phyloP scores from a whole-genome alignment of 2,113 vertebrate genomes.

The Nothoprocta pentlandii region DNA sequence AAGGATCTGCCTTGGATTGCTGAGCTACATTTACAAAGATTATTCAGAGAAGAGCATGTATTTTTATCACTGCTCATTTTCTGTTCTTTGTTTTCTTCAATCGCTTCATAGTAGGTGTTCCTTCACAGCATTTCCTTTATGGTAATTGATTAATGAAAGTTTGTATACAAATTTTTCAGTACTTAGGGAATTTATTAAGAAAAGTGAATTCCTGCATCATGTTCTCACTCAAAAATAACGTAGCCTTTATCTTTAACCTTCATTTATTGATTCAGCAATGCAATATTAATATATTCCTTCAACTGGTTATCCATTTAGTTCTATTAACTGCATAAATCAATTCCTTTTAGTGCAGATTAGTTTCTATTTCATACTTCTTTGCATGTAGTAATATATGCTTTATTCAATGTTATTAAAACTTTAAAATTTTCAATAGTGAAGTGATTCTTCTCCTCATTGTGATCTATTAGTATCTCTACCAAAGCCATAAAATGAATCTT shows the following conservation, averaged over 20 bases:
- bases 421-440: neutral
- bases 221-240: neutral
- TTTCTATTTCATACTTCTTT: neutral
- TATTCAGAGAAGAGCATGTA: neutral
- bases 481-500: neutral
- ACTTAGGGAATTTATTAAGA: neutral
- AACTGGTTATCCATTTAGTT: neutral
- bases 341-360: neutral
- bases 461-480: neutral
- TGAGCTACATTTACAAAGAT: neutral
- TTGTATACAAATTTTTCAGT: neutral
- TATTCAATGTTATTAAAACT: neutral
- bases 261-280: neutral
- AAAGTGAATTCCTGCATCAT: neutral
- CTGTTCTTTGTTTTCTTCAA: neutral
- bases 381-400: neutral
- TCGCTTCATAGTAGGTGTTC: neutral
- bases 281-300: neutral
- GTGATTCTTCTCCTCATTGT: neutral
- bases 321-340: neutral
- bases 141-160: neutral
- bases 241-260: neutral
- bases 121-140: neutral
- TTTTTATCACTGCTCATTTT: fast-evolving
- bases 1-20: neutral